Evolutionary conservation across 2,113 vertebrate species (phyloP), one percentile per base, ranked within the genome.

Genomic region (Ailurus styani): DNA sequence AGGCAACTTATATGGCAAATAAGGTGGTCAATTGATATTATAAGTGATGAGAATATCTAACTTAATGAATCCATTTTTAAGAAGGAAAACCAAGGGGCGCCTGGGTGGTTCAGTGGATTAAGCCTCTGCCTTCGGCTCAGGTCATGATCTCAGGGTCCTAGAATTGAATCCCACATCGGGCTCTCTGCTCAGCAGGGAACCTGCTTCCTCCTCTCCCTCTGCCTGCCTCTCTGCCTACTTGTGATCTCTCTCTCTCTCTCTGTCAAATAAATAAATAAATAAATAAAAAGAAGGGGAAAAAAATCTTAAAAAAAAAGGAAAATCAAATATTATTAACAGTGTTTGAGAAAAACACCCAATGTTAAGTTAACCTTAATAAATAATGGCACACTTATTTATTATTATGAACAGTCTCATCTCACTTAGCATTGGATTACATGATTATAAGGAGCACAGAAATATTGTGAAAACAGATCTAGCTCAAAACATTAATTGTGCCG

Each of bases 61-160:
- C 54, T 83, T 47, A 60, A 27, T 86, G 42, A 96, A 87, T 78
- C 34, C 31, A 31, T 14, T 82, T 96, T 82, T 52, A 77, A 50
- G 68, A 87, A 88, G 54, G 27, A 96, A 96, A 84, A 50, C 31
- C 7, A 55, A 90, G n/a, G n/a, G n/a, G n/a, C n/a, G n/a, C n/a
- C n/a, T n/a, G n/a, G n/a, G n/a, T n/a, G n/a, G n/a, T n/a, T n/a
- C n/a, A n/a, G n/a, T n/a, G n/a, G n/a, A n/a, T n/a, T n/a, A n/a
- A n/a, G n/a, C n/a, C n/a, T n/a, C n/a, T n/a, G n/a, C n/a, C n/a
- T n/a, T n/a, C n/a, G n/a, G n/a, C n/a, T n/a, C n/a, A n/a, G n/a
- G n/a, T n/a, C n/a, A n/a, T n/a, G n/a, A n/a, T n/a, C n/a, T n/a
- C n/a, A n/a, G n/a, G n/a, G n/a, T n/a, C n/a, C n/a, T n/a, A n/a